Conservation (phyloP, 1,140 invertebrate species). For the Leptinotarsa lineolata region DNA sequence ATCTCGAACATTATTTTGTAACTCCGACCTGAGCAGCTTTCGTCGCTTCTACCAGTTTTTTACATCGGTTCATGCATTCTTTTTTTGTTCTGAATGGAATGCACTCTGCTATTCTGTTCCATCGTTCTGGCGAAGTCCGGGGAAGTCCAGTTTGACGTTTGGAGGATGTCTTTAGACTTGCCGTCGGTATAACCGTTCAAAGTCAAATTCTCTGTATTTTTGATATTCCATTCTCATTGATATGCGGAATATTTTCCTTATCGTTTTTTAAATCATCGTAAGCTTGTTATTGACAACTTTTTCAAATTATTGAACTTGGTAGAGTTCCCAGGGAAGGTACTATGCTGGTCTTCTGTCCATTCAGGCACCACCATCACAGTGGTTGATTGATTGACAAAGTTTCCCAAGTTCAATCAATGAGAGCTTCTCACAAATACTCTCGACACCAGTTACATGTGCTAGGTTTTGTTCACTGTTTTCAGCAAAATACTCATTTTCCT, state of each 20-base stretch:
- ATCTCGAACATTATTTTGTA: constrained; percentile 39
- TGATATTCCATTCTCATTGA: constrained; percentile 64
- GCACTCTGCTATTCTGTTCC: constrained; percentile 92
- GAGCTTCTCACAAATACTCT: no score
- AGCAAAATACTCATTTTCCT: constrained; percentile 86
- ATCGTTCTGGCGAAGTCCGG: constrained; percentile 93
- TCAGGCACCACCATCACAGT: constrained; percentile 58
- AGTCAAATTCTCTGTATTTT: constrained; percentile 52
- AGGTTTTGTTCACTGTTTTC: constrained; percentile 74
- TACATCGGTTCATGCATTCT: constrained; percentile 95
- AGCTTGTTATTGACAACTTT: constrained; percentile 88
- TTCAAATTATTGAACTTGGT: constrained; percentile 71
- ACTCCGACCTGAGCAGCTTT: constrained; percentile 76
- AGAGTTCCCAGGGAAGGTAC: constrained; percentile 59
- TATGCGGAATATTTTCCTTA: constrained; percentile 69
- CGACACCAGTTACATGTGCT: constrained; percentile 84
- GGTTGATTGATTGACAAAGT: constrained; percentile 58
- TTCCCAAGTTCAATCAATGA: constrained; percentile 74
- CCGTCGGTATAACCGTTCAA: constrained; percentile 35
- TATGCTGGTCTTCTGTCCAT: constrained; percentile 91
- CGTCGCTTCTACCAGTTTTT: constrained; percentile 94
- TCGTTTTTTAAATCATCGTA: constrained; percentile 90
- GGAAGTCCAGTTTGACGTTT: constrained; percentile 55
- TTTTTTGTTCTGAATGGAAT: constrained; percentile 92
- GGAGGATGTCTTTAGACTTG: constrained; percentile 30